phyloP scores from a whole-genome alignment of 2,113 vertebrate genomes.

The Nycticorax nycticorax region DNA sequence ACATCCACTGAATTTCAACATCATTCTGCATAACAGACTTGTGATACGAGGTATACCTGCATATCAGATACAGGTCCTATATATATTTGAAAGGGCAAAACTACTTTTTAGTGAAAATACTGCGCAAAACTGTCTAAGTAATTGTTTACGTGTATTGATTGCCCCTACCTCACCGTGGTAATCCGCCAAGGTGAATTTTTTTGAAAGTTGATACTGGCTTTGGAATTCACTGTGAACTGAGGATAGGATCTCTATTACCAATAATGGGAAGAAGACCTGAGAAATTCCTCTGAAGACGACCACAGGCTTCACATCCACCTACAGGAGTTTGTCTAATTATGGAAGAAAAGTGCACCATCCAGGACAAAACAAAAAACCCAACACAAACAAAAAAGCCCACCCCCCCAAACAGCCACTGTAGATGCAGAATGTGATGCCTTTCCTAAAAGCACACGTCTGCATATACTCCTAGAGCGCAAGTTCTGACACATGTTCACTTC shows the following conservation, averaged over 20 bases:
- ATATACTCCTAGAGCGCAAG: fast-evolving
- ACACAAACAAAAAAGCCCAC: fast-evolving
- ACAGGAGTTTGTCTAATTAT: not conserved
- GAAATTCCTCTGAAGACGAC: not conserved
- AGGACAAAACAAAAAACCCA: not conserved
- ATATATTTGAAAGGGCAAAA: not conserved
- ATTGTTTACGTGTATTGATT: not conserved
- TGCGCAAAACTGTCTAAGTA: not conserved
- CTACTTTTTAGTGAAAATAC: not conserved
- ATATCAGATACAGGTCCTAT: not conserved
- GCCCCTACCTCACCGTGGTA: not conserved
- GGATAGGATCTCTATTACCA: not conserved
- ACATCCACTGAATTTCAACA: not conserved
- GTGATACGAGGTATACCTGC: not conserved
- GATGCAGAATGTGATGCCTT: not conserved
- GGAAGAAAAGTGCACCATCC: not conserved
- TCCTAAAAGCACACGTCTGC: not conserved
- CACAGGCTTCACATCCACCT: not conserved
- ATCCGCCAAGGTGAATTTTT: not conserved
- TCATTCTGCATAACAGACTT: not conserved
- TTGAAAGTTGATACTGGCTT: constrained; percentile 2
- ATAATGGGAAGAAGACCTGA: not conserved
- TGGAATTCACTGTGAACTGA: not conserved
- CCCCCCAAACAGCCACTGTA: not conserved
- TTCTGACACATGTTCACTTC: not conserved